Evolutionary conservation across 2,113 vertebrate species (phyloP), one percentile per base, ranked within the genome.

Genomic region (Gobius niger): DNA sequence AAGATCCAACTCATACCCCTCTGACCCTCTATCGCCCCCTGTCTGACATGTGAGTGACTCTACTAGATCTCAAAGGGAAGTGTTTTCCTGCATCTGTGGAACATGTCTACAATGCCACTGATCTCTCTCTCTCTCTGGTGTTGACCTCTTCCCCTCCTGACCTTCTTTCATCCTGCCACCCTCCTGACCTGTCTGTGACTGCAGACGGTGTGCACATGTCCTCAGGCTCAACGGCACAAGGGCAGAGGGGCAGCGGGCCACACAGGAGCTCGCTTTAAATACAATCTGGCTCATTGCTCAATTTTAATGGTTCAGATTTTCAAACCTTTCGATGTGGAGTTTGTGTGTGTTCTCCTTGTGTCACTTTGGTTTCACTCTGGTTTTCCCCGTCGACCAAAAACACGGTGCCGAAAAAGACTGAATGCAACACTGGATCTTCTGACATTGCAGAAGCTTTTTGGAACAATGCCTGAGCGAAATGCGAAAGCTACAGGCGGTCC

Each of bases 121-220:
- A 78, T 88, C 82, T 89, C 82, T 75, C 70, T 63, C 15, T 60
- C 51, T 47, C 67, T 64, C 72, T 69, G 9, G 6, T 81, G 46
- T 72, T 65, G 63, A 65, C 72, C 77, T 67, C 54, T 80, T 90
- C 85, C 81, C 85, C 80, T 83, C 76, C 86, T 72, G 86, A 82
- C 85, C 80, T 85, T 72, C 78, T 87, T 90, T 88, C 76, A 90
- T 88, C 68, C 78, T 41, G 34, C 52, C 62, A 3, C 54, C 65
- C 8, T 60, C 56, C 47, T 85, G 88, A 83, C 87, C 87, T 77
- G 85, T 88, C 87, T 81, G 50, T 88, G 88, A 89, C 88, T 85
- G 85, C 71, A 60, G 41, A 52, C 49, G 73, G 78, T 78, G 46
- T 73, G 51, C 69, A 75, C 65, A 78, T 83, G 72, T 75, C 87